phyloP scores from a whole-genome alignment of 2,113 vertebrate genomes.

The Copsychus sechellarum region DNA sequence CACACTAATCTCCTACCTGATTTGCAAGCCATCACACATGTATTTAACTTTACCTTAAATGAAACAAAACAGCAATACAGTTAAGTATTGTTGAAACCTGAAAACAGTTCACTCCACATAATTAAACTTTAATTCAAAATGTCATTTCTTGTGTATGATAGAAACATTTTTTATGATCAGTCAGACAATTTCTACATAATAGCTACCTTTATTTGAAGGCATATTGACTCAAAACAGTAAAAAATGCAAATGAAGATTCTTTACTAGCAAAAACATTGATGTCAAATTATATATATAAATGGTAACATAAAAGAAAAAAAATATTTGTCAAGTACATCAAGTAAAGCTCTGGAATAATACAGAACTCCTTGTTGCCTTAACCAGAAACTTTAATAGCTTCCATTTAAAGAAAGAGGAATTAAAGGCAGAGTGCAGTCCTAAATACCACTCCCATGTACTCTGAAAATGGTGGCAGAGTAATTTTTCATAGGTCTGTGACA shows the following conservation, averaged over 20 bases:
- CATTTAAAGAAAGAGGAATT: neutral
- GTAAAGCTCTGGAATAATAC: neutral
- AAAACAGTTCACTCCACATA: neutral
- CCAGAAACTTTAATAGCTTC: neutral
- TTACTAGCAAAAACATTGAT: neutral
- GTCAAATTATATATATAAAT: conserved; percentile 7
- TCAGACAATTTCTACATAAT: conserved; percentile 6
- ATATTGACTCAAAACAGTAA: neutral
- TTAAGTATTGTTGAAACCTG: neutral
- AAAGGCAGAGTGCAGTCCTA: neutral
- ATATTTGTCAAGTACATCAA: neutral
- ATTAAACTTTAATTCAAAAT: conserved; percentile 54
- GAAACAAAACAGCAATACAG: neutral
- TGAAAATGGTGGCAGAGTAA: neutral
- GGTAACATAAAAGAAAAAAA: neutral
- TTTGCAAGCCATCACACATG: neutral
- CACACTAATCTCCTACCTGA: neutral
- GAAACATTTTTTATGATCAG: conserved; percentile 29
- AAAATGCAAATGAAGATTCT: conserved; percentile 15
- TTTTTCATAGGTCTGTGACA: neutral
- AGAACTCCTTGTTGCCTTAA: neutral
- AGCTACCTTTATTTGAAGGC: conserved; percentile 8
- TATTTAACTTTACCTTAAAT: conserved; percentile 19
- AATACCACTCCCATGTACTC: neutral
- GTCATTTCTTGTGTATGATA: neutral